Evolutionary conservation across 2,113 vertebrate genomes (phyloP).

Genomic region (Galbula dea): DNA sequence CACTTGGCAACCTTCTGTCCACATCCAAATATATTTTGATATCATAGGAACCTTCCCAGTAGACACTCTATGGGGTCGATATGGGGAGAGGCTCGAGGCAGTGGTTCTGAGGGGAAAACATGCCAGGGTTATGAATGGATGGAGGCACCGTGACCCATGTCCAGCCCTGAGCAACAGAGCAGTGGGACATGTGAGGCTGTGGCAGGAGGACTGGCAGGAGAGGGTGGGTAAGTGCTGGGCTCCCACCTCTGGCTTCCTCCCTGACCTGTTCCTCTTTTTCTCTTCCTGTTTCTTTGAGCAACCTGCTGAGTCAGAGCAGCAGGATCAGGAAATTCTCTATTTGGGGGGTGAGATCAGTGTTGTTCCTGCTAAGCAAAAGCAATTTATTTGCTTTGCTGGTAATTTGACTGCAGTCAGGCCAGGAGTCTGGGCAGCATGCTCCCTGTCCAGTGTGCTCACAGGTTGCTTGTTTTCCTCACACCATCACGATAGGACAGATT

Average conservation of each 20-base stretch:
- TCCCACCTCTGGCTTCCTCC: conserved; percentile 7
- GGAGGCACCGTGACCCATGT: accelerated
- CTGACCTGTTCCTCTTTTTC: conserved; percentile 10
- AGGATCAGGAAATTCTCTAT: conserved; percentile 38
- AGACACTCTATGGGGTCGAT: accelerated
- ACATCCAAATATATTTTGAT: neutral
- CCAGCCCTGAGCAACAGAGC: accelerated
- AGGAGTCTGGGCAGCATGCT: neutral
- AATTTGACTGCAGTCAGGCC: neutral
- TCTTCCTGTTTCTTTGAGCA: conserved; percentile 17
- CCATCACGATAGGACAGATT: neutral
- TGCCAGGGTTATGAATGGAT: neutral
- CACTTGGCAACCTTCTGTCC: neutral
- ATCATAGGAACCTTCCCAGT: neutral
- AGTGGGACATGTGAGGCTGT: accelerated
- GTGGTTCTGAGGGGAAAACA: accelerated
- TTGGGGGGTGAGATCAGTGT: neutral
- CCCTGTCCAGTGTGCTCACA: accelerated
- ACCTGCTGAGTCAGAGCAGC: conserved; percentile 51
- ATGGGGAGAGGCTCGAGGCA: neutral
- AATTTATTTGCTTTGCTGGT: conserved; percentile 26
- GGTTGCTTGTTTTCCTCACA: neutral
- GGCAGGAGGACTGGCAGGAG: neutral
- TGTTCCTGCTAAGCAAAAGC: conserved; percentile 20
- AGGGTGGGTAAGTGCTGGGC: accelerated